These are phyloP conservation scores for Eremobia ochroleuca DNA, from an alignment of 2,888 invertebrate species.

Conservation along the genomic window DNA sequence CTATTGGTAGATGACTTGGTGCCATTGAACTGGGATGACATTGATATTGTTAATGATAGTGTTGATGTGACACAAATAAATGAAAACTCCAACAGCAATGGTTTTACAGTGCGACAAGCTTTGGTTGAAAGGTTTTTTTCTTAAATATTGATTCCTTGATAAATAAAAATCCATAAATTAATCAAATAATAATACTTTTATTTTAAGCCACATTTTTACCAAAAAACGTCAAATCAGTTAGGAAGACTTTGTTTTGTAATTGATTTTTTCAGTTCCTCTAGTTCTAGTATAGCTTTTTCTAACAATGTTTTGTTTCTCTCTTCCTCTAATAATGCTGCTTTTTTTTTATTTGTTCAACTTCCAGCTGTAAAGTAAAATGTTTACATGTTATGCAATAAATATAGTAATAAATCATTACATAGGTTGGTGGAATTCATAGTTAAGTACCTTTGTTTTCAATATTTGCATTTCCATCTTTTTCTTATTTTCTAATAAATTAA, in stretches of 20 bases:
- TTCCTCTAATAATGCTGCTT: neutral
- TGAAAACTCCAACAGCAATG: too few relatives aligned
- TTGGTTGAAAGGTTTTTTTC: too few relatives aligned
- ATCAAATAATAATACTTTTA: too few relatives aligned
- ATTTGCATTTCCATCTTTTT: constrained; percentile 26
- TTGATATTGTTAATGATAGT: too few relatives aligned
- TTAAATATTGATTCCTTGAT: too few relatives aligned
- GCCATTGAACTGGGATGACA: too few relatives aligned
- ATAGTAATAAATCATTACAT: neutral
- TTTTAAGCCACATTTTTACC: too few relatives aligned
- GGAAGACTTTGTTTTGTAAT: neutral
- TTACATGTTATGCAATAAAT: neutral
- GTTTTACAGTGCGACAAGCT: too few relatives aligned
- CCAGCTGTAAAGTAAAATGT: neutral
- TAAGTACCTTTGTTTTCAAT: constrained; percentile 21
- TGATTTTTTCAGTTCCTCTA: neutral
- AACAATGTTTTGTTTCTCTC: neutral
- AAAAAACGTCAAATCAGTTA: too few relatives aligned
- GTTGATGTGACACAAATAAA: too few relatives aligned
- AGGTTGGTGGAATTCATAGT: neutral
- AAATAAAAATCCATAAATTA: too few relatives aligned
- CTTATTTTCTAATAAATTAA: constrained; percentile 18
- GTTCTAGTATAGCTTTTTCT: neutral
- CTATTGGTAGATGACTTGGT: constrained; percentile 5
- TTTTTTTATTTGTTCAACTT: neutral